phyloP scores from a whole-genome alignment of 2,797 vertebrate species.

The Paedocypris micromegethes region DNA sequence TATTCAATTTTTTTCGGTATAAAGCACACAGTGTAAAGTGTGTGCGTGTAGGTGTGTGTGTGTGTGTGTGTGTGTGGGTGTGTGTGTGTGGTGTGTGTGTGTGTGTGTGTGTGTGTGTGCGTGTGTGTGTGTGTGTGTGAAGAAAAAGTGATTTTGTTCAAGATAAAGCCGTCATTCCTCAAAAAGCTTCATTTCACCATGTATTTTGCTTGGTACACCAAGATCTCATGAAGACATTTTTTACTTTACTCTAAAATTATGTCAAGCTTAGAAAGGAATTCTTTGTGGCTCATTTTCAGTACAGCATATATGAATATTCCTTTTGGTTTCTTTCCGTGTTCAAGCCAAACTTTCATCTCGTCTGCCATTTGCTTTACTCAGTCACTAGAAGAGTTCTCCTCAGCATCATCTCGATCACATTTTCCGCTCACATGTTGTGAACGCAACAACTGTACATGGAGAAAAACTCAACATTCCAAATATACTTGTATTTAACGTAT shows the following conservation, averaged over 20 bases:
- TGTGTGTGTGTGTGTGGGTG: too few relatives aligned
- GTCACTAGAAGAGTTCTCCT: not conserved
- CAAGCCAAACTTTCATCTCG: slow-evolving; percentile 1
- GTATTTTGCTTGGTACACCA: not conserved
- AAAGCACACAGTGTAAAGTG: too few relatives aligned
- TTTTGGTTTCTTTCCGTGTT: slow-evolving; percentile 8
- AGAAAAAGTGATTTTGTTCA: too few relatives aligned
- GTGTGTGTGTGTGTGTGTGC: too few relatives aligned
- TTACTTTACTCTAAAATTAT: slow-evolving; percentile 6
- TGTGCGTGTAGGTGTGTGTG: too few relatives aligned
- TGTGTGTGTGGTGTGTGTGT: too few relatives aligned
- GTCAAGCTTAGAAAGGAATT: not conserved
- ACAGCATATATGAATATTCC: slow-evolving; percentile 2
- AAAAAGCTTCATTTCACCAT: too few relatives aligned
- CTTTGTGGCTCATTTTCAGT: slow-evolving; percentile 1
- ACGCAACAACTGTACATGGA: not conserved
- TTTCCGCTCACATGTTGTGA: slow-evolving; percentile 9
- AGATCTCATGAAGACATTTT: not conserved
- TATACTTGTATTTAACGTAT: slow-evolving; percentile 12
- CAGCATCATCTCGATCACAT: not conserved
- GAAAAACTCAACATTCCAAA: too few relatives aligned
- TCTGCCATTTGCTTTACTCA: slow-evolving; percentile 1
- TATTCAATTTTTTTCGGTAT: too few relatives aligned
- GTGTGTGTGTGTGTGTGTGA: too few relatives aligned
- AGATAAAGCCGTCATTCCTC: too few relatives aligned